Percentiles rank a stretch among this genome's conserved stretches.
These are phyloP conservation scores for Mesoclemmys tuberculata DNA, from an alignment of 2,113 vertebrate genomes.

Conservation along the genomic window DNA sequence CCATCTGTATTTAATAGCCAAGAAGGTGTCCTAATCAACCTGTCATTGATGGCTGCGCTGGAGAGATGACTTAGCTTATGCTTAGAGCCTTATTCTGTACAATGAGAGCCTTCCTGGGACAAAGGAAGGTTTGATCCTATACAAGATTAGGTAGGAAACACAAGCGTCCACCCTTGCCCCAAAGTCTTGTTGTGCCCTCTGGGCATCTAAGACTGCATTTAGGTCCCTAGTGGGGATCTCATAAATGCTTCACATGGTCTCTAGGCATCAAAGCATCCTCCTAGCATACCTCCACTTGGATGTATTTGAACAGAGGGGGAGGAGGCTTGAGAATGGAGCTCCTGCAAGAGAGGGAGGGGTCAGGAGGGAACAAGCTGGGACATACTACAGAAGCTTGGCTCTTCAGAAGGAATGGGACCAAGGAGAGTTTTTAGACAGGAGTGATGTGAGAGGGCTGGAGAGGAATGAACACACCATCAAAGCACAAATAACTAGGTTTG, in stretches of 20 bases:
- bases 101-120: neutral
- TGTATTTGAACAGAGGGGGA: neutral
- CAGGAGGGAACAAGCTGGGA: neutral
- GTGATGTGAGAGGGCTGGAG: neutral
- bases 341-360: neutral
- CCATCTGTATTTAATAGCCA: slow-evolving; percentile 60
- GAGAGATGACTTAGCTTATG: neutral
- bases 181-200: neutral
- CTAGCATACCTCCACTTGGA: neutral
- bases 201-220: neutral
- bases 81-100: neutral
- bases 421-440: neutral
- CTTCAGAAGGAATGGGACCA: neutral
- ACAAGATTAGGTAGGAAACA: neutral
- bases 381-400: neutral
- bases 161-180: neutral
- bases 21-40: neutral
- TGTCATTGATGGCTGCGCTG: neutral
- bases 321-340: neutral
- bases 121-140: neutral
- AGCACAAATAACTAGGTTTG: neutral
- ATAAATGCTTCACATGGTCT: neutral
- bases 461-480: neutral
- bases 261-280: neutral
- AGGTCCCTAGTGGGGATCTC: neutral